Evolutionary conservation across 2,888 invertebrate species (phyloP).

Genomic region (Drosophila cognata): DNA sequence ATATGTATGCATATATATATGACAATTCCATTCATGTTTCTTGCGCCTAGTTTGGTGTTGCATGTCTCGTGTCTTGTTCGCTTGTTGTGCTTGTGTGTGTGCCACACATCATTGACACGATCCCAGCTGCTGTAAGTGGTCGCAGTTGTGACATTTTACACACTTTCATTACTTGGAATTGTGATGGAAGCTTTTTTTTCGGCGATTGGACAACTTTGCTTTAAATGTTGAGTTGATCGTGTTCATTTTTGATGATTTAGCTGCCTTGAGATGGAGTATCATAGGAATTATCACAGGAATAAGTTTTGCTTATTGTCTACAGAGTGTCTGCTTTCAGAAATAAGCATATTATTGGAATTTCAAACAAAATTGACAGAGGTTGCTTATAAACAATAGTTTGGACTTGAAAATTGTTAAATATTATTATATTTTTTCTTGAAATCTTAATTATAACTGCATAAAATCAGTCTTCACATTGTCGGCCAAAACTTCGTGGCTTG

Average conservation of each 20-base stretch:
- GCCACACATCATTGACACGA: constrained; percentile 67
- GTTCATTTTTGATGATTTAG: background rate
- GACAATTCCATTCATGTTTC: constrained; percentile 72
- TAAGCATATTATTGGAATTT: background rate
- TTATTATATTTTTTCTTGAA: too few relatives aligned
- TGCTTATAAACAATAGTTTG: too few relatives aligned
- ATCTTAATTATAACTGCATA: too few relatives aligned
- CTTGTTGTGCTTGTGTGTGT: constrained; percentile 21
- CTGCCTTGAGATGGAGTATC: background rate
- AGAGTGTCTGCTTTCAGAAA: background rate
- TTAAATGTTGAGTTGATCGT: background rate
- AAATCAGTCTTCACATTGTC: background rate
- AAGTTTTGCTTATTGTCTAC: background rate
- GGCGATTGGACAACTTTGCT: background rate
- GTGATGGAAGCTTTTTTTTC: constrained; percentile 15
- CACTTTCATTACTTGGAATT: constrained; percentile 30
- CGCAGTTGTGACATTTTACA: constrained; percentile 43
- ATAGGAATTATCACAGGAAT: background rate
- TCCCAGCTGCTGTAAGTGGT: constrained; percentile 61
- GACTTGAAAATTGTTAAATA: too few relatives aligned
- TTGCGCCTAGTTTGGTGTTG: constrained; percentile 54
- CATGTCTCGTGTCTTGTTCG: constrained; percentile 51
- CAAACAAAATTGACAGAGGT: too few relatives aligned
- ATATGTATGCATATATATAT: constrained; percentile 19
- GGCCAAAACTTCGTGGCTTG: background rate